Evolutionary conservation across 2,888 invertebrate genomes (phyloP).

Genomic region (Cancer borealis): DNA sequence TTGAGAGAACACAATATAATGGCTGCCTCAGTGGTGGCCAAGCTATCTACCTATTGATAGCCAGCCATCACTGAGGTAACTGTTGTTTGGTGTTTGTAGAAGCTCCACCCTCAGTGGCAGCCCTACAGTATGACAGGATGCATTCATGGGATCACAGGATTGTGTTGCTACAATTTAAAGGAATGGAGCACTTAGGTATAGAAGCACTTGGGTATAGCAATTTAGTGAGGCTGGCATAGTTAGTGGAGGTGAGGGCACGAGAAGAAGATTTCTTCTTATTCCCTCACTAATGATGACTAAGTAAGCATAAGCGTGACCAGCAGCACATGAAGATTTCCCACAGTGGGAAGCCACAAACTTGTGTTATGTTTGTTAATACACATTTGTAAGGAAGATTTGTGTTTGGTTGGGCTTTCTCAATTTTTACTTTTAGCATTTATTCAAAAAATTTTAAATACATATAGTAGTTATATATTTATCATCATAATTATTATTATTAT

Average conservation of each 20-base stretch:
- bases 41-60: not conserved
- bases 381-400: not conserved
- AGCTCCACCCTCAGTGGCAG: not conserved
- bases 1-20: not conserved
- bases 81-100: not conserved
- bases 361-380: no score
- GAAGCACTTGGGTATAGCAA: not conserved
- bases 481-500: no score
- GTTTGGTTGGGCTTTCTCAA: not conserved
- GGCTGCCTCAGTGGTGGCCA: conserved; percentile 11
- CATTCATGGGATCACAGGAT: not conserved
- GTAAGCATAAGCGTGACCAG: no score
- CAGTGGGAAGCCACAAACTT: no score
- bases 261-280: no score
- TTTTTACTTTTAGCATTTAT: not conserved
- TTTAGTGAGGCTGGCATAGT: not conserved
- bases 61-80: not conserved
- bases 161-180: not conserved
- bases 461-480: not conserved
- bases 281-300: no score
- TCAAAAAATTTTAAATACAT: not conserved
- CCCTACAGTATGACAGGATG: not conserved
- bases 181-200: not conserved
- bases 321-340: no score
- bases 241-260: not conserved